Conservation (phyloP, 2,888 invertebrate species). For the Chalcis sispes region DNA sequence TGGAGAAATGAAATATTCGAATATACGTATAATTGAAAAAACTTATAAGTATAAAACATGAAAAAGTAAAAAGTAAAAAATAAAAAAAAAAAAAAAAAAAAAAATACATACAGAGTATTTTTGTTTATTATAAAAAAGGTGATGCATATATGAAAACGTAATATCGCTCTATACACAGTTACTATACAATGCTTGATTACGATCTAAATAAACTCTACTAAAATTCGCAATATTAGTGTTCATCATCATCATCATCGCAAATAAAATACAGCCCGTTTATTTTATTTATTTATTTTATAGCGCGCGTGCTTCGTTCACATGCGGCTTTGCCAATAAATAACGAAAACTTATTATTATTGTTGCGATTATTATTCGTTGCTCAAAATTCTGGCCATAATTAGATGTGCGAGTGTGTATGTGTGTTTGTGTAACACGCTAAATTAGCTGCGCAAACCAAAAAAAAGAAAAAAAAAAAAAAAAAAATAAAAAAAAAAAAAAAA, state of each 20-base stretch:
- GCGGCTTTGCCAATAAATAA: slow-evolving; percentile 35
- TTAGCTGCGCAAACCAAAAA: no score
- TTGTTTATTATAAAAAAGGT: background rate
- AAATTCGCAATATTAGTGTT: slow-evolving; percentile 59
- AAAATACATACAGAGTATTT: background rate
- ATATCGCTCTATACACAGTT: slow-evolving; percentile 50
- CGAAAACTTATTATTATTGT: slow-evolving; percentile 12
- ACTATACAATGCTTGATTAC: slow-evolving; percentile 25
- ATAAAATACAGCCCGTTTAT: slow-evolving; percentile 52
- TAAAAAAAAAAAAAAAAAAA: slow-evolving; percentile 37
- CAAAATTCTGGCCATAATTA: slow-evolving; percentile 41
- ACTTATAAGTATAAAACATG: background rate
- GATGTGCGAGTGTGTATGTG: background rate
- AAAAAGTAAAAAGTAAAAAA: background rate
- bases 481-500: no score
- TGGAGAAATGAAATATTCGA: no score
- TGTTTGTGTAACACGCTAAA: no score
- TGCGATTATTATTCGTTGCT: slow-evolving; percentile 27
- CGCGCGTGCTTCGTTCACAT: slow-evolving; percentile 62
- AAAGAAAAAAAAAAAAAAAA: no score
- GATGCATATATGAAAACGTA: no score
- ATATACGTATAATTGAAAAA: background rate
- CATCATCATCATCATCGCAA: slow-evolving; percentile 58
- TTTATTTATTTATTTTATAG: no score
- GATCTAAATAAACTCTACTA: slow-evolving; percentile 17